A percentile compares a stretch with the other conserved stretches of the same genome.
phyloP scores from a whole-genome alignment of 2,888 invertebrate species.

The Catocala nupta region DNA sequence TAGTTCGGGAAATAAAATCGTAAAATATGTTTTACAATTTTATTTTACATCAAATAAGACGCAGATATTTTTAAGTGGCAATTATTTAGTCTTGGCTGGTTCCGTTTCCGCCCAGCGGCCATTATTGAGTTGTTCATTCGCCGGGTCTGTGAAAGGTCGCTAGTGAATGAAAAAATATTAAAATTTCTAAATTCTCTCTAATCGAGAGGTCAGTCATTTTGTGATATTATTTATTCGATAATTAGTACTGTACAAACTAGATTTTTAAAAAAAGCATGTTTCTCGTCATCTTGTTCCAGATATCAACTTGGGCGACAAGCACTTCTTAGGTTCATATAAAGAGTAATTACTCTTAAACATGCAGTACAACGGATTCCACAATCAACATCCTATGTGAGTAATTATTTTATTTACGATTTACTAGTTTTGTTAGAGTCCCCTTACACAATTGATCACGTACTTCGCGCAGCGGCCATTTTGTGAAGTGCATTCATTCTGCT shows the following conservation, averaged over 20 bases:
- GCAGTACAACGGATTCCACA: slow-evolving; percentile 86
- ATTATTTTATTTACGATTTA: slow-evolving; percentile 23
- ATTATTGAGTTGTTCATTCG: slow-evolving; percentile 90
- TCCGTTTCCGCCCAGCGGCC: slow-evolving; percentile 75
- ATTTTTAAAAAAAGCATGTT: slow-evolving; percentile 21
- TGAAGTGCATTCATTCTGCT: slow-evolving; percentile 74
- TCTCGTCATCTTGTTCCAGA: slow-evolving; percentile 70
- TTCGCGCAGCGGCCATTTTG: slow-evolving; percentile 83
- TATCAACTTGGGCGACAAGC: slow-evolving; percentile 74
- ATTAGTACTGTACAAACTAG: slow-evolving; percentile 3
- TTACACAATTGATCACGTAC: slow-evolving; percentile 45
- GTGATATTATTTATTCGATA: slow-evolving; percentile 22
- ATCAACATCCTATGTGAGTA: slow-evolving; percentile 85
- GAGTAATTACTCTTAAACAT: slow-evolving; percentile 65
- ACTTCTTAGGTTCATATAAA: slow-evolving; percentile 69
- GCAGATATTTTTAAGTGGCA: slow-evolving; percentile 18
- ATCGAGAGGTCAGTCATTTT: slow-evolving; percentile 77
- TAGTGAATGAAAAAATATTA: slow-evolving; percentile 75
- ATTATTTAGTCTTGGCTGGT: slow-evolving; percentile 22
- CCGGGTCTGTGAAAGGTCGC: slow-evolving; percentile 82
- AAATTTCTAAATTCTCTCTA: slow-evolving; percentile 81
- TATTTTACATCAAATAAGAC: too few species aligned
- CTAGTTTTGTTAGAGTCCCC: slow-evolving; percentile 17
- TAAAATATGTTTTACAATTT: too few species aligned
- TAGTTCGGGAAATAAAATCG: too few species aligned